A percentile compares a stretch with the other conserved stretches of the same genome.
Evolutionary conservation across 1,140 invertebrate genomes (phyloP).

Genomic region (Drosophila nannoptera): DNA sequence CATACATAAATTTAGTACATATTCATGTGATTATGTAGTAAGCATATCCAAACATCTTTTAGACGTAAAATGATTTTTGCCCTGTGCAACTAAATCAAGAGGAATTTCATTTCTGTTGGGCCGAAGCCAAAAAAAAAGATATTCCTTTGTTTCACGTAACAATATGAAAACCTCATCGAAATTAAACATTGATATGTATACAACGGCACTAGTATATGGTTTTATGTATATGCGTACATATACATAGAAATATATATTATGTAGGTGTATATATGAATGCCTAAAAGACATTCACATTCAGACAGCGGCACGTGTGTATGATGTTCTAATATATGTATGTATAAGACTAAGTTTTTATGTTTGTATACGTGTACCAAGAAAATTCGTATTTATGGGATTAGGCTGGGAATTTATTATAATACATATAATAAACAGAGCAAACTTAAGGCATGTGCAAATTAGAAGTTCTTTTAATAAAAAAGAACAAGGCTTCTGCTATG

Average conservation of each 20-base stretch:
- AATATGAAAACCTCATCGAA: constrained; percentile 50
- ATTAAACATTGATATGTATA: constrained; percentile 37
- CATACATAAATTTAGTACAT: not conserved
- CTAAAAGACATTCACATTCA: constrained; percentile 6
- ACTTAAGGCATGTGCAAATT: not conserved
- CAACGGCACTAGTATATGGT: not conserved
- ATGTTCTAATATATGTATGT: constrained; percentile 4
- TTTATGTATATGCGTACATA: constrained; percentile 1
- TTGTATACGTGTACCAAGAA: constrained; percentile 7
- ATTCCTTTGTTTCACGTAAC: constrained; percentile 51
- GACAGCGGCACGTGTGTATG: constrained; percentile 27
- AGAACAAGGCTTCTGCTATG: not conserved
- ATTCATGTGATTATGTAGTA: constrained; percentile 31
- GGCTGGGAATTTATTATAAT: constrained; percentile 40
- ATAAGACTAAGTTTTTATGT: not conserved
- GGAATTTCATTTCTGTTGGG: constrained; percentile 50
- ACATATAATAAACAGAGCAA: constrained; percentile 21
- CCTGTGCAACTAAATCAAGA: constrained; percentile 47
- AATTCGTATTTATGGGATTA: constrained; percentile 38
- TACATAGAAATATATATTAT: constrained; percentile 10
- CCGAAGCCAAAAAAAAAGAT: constrained; percentile 33
- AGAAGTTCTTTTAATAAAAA: not conserved
- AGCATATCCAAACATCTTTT: constrained; percentile 30
- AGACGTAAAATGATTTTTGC: constrained; percentile 26
- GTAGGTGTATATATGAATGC: not conserved